Evolutionary conservation across 2,113 vertebrate species (phyloP), one percentile per base, ranked within the genome.

Genomic region (Dipodomys ordii): DNA sequence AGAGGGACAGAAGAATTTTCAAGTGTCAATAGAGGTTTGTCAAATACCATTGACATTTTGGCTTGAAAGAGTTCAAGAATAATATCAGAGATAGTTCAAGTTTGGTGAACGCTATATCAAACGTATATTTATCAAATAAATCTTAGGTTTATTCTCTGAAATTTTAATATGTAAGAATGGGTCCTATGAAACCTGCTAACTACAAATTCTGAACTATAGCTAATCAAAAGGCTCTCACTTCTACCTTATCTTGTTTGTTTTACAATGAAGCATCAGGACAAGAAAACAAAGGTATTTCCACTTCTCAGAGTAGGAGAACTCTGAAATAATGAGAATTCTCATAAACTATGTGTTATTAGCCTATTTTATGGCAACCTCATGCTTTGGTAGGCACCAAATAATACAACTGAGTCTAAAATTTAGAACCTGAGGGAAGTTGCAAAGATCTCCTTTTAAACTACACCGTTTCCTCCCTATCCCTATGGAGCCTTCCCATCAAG

Each of bases 111-210:
- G 95, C 81, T 8, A 30, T 15, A 35, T 30, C 27, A 67, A 62
- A 72, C 69, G 7, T 30, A 30, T 2, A 87, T n/a, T 90, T 71
- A 74, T 35, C 30, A 28, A 91, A 49, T 69, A 72, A 88, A 15
- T 49, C 25, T 79, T 13, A 81, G 49, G 23, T 1, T 69, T 76
- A 25, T 7, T 30, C 49, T 88, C 44, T 60, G 18, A 72, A 53
- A 73, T 67, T 92, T 94, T 78, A 79, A 39, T 20, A 88, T 68
- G 62, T 15, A 28, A 82, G 60, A 81, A 77, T 77, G 20, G 16
- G 16, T 49, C 39, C 28, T 69, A 72, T 39, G 71, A 22, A 32
- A 72, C 64, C 18, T 88, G 1, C 73, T 71, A n/a, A 27, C 60
- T 72, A 28, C 49, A 93, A 88, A 68, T 15, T 69, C 20, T 64